Percentiles rank a stretch among this genome's conserved stretches.
phyloP scores from a whole-genome alignment of 1,140 invertebrate species.

The Brachionus paranguensis region DNA sequence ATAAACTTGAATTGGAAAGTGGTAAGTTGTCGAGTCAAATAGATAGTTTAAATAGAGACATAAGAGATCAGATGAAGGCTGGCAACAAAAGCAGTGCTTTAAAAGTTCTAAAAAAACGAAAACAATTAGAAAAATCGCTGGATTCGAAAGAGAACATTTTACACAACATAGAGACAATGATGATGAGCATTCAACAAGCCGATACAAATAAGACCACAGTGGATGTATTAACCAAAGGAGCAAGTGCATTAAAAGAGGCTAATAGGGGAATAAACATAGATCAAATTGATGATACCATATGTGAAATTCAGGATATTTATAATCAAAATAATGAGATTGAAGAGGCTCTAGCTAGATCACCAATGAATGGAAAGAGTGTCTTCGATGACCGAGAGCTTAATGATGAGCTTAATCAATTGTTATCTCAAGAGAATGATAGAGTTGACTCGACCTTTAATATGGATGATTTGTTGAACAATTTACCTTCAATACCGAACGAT shows the following conservation, averaged over 20 bases:
- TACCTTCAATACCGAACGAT: neutral
- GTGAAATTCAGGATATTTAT: constrained; percentile 27
- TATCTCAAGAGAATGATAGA: neutral
- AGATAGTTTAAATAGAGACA: neutral
- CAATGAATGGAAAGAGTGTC: neutral
- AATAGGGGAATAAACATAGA: constrained; percentile 10
- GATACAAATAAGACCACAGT: constrained; percentile 24
- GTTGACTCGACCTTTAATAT: neutral
- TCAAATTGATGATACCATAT: constrained; percentile 19
- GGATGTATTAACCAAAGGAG: neutral
- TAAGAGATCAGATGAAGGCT: neutral
- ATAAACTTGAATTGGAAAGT: neutral
- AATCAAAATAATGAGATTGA: constrained; percentile 36
- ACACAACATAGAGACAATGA: constrained; percentile 15
- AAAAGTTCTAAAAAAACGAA: neutral
- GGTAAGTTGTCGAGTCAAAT: neutral
- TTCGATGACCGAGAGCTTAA: constrained; percentile 32
- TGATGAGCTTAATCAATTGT: constrained; percentile 14
- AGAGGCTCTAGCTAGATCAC: constrained; percentile 22
- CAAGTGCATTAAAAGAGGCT: constrained; percentile 6
- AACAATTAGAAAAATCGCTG: constrained; percentile 1
- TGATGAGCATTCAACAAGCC: constrained; percentile 36
- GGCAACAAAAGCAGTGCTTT: constrained; percentile 14
- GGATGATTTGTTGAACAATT: constrained; percentile 4
- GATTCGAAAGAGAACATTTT: constrained; percentile 1